A percentile compares a stretch with the other conserved stretches of the same genome.
Conservation (phyloP, 1,140 invertebrate species). For the Lasioglossum albipes region DNA sequence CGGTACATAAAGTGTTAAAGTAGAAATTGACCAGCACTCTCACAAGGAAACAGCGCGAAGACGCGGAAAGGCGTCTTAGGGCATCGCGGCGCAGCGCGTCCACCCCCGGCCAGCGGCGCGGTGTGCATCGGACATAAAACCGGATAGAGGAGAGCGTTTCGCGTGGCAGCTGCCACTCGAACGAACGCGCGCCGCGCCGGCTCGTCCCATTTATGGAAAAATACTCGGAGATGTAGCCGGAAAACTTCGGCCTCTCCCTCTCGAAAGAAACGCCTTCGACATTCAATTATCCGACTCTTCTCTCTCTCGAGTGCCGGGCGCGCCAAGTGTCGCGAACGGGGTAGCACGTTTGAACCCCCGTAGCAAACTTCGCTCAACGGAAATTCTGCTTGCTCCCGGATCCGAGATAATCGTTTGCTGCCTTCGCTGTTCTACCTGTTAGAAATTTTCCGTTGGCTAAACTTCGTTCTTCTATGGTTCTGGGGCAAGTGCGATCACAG, state of each 20-base stretch:
- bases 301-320: slow-evolving; percentile 10
- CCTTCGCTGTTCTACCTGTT: too few relatives aligned
- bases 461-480: too few relatives aligned
- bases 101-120: slow-evolving; percentile 64
- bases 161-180: slow-evolving; percentile 66
- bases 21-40: too few relatives aligned
- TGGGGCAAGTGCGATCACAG: too few relatives aligned
- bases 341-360: slow-evolving; percentile 21
- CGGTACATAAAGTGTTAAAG: too few relatives aligned
- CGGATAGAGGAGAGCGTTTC: slow-evolving; percentile 59
- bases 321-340: slow-evolving; percentile 24
- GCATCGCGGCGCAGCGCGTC: slow-evolving; percentile 45
- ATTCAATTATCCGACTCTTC: slow-evolving; percentile 44
- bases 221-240: slow-evolving; percentile 25
- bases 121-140: slow-evolving; percentile 67
- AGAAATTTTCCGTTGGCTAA: too few relatives aligned
- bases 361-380: not conserved
- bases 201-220: slow-evolving; percentile 46
- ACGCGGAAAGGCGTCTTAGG: slow-evolving; percentile 12
- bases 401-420: not conserved
- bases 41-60: not conserved
- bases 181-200: slow-evolving; percentile 42
- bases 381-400: not conserved
- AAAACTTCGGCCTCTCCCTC: slow-evolving; percentile 29
- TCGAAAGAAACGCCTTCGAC: slow-evolving; percentile 44